Conservation (phyloP, 2,113 vertebrate genomes). For the Ceyx cyanopectus region DNA sequence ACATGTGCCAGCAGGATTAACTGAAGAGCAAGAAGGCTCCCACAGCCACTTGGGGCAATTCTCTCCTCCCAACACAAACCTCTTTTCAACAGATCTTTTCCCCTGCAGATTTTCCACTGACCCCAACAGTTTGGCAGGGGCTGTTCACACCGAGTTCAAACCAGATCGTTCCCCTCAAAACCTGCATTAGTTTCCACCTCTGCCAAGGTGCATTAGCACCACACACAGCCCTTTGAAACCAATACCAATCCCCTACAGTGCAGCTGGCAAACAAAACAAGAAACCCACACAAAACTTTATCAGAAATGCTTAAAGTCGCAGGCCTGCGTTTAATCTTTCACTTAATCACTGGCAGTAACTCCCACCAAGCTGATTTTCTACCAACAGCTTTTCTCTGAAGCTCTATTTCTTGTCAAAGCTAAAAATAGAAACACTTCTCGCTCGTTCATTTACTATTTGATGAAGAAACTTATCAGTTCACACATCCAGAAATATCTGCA, state of each 20-base stretch:
- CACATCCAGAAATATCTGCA: conserved; percentile 42
- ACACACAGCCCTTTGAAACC: background rate
- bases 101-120: background rate
- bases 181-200: background rate
- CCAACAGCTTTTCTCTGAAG: conserved; percentile 15
- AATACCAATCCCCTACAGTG: background rate
- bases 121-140: background rate
- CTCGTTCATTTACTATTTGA: conserved; percentile 62
- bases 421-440: conserved; percentile 63
- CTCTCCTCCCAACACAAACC: background rate
- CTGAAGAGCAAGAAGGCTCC: background rate
- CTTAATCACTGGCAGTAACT: background rate
- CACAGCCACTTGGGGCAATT: background rate
- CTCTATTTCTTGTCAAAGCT: conserved; percentile 47
- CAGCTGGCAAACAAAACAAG: background rate
- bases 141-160: background rate
- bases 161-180: background rate
- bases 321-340: background rate
- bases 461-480: conserved; percentile 62
- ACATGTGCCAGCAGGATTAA: rapidly evolving
- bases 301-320: background rate
- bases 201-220: background rate
- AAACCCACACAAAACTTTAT: background rate
- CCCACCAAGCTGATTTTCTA: conserved; percentile 37
- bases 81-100: background rate